These are phyloP conservation scores for Crocuta crocuta DNA, from an alignment of 2,113 vertebrate genomes.

Conservation along the genomic window DNA sequence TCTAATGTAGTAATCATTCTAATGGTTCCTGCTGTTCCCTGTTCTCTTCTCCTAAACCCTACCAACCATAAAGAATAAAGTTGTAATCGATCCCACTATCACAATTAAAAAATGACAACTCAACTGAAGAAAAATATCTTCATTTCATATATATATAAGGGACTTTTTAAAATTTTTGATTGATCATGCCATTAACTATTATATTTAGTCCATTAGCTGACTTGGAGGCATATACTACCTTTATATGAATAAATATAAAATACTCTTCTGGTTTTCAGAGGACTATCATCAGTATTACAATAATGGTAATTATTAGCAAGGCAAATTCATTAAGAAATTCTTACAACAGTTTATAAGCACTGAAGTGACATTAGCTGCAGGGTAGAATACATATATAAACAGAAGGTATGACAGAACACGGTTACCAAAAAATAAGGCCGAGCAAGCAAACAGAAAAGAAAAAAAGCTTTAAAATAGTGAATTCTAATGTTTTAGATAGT, in stretches of 20 bases:
- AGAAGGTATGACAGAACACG: not conserved
- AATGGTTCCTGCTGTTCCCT: not conserved
- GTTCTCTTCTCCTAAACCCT: not conserved
- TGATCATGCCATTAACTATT: not conserved
- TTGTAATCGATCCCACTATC: not conserved
- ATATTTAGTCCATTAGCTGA: not conserved
- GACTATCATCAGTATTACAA: not conserved
- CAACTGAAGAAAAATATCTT: not conserved
- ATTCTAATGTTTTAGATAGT: not conserved
- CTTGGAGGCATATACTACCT: not conserved
- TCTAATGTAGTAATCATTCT: not conserved
- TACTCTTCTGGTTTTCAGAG: not conserved
- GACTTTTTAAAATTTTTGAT: not conserved
- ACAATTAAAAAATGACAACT: not conserved
- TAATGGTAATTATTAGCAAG: not conserved
- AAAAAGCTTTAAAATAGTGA: not conserved
- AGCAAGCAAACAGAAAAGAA: not conserved
- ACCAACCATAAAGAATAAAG: not conserved
- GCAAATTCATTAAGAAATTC: slow-evolving; percentile 16
- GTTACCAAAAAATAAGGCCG: not conserved
- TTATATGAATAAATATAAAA: not conserved
- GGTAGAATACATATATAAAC: not conserved
- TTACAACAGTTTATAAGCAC: not conserved
- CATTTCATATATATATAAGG: not conserved
- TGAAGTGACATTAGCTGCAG: not conserved